Base-by-base conservation (phyloP, 2,113 vertebrate genomes). In the Ramphastos sulfuratus region DNA sequence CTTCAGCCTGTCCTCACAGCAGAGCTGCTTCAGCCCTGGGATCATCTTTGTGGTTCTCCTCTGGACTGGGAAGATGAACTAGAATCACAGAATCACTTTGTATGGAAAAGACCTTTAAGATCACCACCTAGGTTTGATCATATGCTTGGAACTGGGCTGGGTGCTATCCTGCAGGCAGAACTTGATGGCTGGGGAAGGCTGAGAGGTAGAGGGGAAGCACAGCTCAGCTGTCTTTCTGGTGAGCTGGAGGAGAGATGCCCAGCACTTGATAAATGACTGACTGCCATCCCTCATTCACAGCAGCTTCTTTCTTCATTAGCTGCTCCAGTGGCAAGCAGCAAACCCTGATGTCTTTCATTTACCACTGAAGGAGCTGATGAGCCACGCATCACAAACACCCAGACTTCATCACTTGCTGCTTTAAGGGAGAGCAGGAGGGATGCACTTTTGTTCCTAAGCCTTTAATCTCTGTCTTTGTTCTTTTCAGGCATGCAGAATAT, bases 401-500 rank as follows among this genome's bases (percentile, higher is more conserved):
- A 27, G 67, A 48, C 50, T 23, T 48, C 31, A 17, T 66, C 71
- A 80, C 61, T 66, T 44, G 64, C 54, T 58, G 77, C 30, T 82
- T 35, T 72, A 33, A 39, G 9, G 15, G 78, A 80, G 59, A 5
- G 20, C 82, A 69, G 75, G 37, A 58, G 44, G 54, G 58, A 39
- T 3, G 48, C 60, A 7, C 42, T 56, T 69, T 5, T 55, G 23
- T 46, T 73, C 72, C 52, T 28, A 56, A 58, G 65, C 55, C 28
- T 56, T 88, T 69, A 19, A 80, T 25, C 17, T 79, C 17, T 80
- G 74, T 33, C 70, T 94, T 50, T 94, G 79, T 87, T 71, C 70
- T 58, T 67, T 90, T 30, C 97, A 99, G 99, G 99, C 84, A 97
- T 99, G 92, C 98, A 98, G 42, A 98, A 98, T 55, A 98, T 99